Evolutionary conservation across 2,797 vertebrate species (phyloP).

Genomic region (Decapterus maruadsi): DNA sequence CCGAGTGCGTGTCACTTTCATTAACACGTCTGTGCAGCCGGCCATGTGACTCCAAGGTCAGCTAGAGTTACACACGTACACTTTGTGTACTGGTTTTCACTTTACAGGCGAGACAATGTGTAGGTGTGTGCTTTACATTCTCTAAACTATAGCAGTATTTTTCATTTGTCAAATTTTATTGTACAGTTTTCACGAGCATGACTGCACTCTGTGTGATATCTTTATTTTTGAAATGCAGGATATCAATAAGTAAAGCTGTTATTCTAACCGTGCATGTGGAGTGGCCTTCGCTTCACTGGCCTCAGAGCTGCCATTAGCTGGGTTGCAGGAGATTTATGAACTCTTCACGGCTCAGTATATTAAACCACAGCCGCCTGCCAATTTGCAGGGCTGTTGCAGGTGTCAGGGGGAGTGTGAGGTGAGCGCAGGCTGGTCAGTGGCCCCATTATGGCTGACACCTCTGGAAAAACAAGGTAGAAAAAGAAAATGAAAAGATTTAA

Average conservation of each 20-base stretch:
- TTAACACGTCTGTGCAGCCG: conserved; percentile 67
- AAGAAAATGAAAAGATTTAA: background rate
- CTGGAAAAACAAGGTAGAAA: conserved; percentile 32
- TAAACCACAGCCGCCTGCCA: conserved; percentile 79
- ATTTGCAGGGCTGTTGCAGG: conserved; percentile 83
- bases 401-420: conserved; percentile 82
- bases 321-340: conserved; percentile 82
- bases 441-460: conserved; percentile 74
- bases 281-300: conserved; percentile 43
- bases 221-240: conserved; percentile 18
- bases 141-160: conserved; percentile 15
- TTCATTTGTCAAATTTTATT: background rate
- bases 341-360: conserved; percentile 77
- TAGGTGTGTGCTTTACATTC: background rate
- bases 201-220: background rate
- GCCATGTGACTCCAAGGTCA: conserved; percentile 65
- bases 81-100: conserved; percentile 45
- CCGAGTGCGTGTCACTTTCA: conserved; percentile 75
- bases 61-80: conserved; percentile 61
- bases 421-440: conserved; percentile 77
- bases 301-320: conserved; percentile 68
- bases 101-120: conserved; percentile 35
- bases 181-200: background rate
- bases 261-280: conserved; percentile 39
- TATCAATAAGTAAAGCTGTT: conserved; percentile 1